These are phyloP conservation scores for Paracanthobrama guichenoti DNA, from an alignment of 2,113 vertebrate genomes.

Conservation along the genomic window DNA sequence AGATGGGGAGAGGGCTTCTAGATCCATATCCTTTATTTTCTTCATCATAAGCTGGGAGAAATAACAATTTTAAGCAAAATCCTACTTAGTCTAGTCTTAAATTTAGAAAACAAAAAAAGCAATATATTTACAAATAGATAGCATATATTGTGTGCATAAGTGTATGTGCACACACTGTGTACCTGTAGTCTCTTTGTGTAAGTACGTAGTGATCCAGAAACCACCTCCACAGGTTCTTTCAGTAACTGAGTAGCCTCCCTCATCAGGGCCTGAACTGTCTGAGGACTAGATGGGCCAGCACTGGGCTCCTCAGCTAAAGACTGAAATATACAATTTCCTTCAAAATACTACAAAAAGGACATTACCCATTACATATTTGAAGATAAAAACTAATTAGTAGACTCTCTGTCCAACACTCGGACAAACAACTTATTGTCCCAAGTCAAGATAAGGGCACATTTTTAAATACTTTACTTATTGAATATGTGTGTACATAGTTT, in stretches of 20 bases:
- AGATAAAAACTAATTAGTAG: neutral
- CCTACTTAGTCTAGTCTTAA: neutral
- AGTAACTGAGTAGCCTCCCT: slow-evolving; percentile 65
- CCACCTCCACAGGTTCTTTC: slow-evolving; percentile 66
- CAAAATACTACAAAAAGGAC: neutral
- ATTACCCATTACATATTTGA: neutral
- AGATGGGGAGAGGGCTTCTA: slow-evolving; percentile 63
- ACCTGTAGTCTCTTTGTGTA: slow-evolving; percentile 75
- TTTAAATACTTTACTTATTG: neutral
- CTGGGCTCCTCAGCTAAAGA: slow-evolving; percentile 52
- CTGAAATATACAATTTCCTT: slow-evolving; percentile 49
- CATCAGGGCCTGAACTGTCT: slow-evolving; percentile 64
- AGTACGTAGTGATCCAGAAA: slow-evolving; percentile 64
- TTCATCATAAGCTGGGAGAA: slow-evolving; percentile 70
- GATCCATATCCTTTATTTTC: slow-evolving; percentile 72
- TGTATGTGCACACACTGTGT: neutral
- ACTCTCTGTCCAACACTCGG: neutral
- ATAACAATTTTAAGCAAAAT: neutral
- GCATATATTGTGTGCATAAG: neutral
- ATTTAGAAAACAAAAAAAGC: neutral
- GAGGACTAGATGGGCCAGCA: slow-evolving; percentile 43
- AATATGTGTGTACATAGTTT: neutral
- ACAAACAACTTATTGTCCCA: neutral
- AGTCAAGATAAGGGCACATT: neutral
- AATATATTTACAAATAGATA: neutral